Conservation (phyloP, 2,888 invertebrate genomes). For the Polymixis lichenea region DNA sequence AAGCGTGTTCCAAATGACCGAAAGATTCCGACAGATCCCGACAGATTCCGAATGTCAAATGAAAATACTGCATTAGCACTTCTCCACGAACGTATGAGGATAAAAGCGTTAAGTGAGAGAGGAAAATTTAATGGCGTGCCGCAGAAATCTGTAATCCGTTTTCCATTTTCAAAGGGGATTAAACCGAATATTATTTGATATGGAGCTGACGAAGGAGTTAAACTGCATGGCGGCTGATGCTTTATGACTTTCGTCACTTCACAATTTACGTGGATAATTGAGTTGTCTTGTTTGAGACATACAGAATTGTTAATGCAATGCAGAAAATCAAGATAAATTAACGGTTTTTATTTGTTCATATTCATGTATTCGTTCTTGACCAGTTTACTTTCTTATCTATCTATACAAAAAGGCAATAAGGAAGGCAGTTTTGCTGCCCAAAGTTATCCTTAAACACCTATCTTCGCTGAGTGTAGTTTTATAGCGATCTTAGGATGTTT, state of each 20-base stretch:
- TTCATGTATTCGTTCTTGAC: not conserved
- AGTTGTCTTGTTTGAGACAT: not conserved
- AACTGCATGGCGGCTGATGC: not conserved
- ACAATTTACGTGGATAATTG: not conserved
- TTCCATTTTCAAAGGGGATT: slow-evolving; percentile 46
- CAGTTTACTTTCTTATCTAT: not conserved
- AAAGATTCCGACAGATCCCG: slow-evolving; percentile 35
- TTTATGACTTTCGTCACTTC: not conserved
- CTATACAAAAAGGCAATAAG: slow-evolving; percentile 25
- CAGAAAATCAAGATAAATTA: not conserved
- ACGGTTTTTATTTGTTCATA: not conserved
- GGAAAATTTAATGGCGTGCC: slow-evolving; percentile 53
- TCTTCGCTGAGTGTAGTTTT: slow-evolving; percentile 52
- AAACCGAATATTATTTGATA: slow-evolving; percentile 39
- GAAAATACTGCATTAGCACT: slow-evolving; percentile 57
- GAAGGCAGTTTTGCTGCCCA: slow-evolving; percentile 30
- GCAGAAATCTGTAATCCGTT: slow-evolving; percentile 48
- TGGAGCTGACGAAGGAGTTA: not conserved
- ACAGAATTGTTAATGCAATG: not conserved
- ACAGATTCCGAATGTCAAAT: slow-evolving; percentile 46
- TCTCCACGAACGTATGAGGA: slow-evolving; percentile 35
- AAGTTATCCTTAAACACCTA: slow-evolving; percentile 55
- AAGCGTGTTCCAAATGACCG: slow-evolving; percentile 28
- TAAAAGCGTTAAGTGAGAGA: slow-evolving; percentile 43
- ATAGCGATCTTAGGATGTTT: slow-evolving; percentile 47